Evolutionary conservation across 2,888 invertebrate species (phyloP), one percentile per base, ranked within the genome.

Genomic region (Pachydiplax longipennis): DNA sequence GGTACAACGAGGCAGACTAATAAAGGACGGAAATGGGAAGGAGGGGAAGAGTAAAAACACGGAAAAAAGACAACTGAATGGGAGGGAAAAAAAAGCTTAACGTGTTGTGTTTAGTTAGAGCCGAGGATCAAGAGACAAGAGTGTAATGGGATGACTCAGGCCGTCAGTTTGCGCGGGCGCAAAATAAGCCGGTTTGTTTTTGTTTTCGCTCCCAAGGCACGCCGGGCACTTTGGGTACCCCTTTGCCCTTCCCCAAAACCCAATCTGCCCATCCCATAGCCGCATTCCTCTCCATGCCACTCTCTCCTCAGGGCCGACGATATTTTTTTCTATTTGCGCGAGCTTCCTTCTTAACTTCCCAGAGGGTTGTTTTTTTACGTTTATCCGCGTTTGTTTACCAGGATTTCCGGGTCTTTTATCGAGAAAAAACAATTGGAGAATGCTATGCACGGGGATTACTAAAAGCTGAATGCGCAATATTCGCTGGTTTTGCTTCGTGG

Each of bases 101-200:
- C 37, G 61, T 87, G 61, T 65, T 87, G 58, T 87, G 87, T 65
- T 87, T 65, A 87, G 87, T 87, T 87, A 61, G 61, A 65, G 65
- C 37, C 22, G 61, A 61, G 65, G 61, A 87, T 87, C 35, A 37
- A 37, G 61, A 65, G 87, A 65, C 65, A 65, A 87, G 87, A 87
- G 65, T 87, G 87, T 65, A 87, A 87, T 65, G 61, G 61, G 65
- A 87, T 87, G 87, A 87, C 87, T 87, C 87, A 87, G 87, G n/a
- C 65, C 87, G 61, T 87, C 87, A 87, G 87, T 87, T 53, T 83
- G 87, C 37, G 87, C 40, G 87, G 65, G 87, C 35, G 65, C 87
- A n/a, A 87, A 87, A 65, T 87, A 87, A 87, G 87, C 87, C 87
- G 37, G 87, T 87, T 87, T 87, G 87, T 87, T 87, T 87, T 61